Evolutionary conservation across 92 coral and sea anemone genomes (phyloP), one percentile per base, ranked within the genome.

Genomic region (Siderastrea radians): DNA sequence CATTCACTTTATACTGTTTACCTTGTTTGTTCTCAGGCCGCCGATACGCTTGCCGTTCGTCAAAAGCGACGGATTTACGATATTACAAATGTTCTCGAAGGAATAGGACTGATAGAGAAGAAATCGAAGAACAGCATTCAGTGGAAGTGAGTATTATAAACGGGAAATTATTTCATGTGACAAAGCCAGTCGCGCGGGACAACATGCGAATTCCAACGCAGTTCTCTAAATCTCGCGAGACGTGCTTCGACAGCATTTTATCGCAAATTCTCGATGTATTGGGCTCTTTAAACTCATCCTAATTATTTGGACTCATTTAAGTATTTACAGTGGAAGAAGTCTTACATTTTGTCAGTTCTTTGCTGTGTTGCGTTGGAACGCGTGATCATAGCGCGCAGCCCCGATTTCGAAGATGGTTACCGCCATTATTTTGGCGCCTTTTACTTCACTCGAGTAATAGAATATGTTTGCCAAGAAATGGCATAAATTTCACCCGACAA

Each of bases 51-150:
- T 16, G 99, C 99, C 57, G 99, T 98, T 53, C 95, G 99, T 47
- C 99, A 98, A 84, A 98, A 98, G 86, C 93, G 99, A 51, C 86
- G 99, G 68, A 98, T 98, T 66, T 98, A 98, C 86, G 99, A 98
- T 57, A 98, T 98, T n/a, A 98, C 99, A 17, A 98, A 98, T 83
- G 99, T 98, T 61, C 91, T 98, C 15, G 99, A 98, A 86, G 99
- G 99, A 68, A 98, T 98, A 38, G 99, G 99, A 45, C 91, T 98
- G 68, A 98, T 98, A 14, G 98, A 96, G 83, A 98, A 98, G 96
- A 98, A 98, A 90, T 98, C 99, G 15, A 98, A 98, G 91, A 98
- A 98, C 84, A 98, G 99, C 73, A 98, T 98, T 9, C 99, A 98
- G 59, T 98, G 99, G 99, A 98, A 98, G 99, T 98, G 86, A 96